Percentiles rank a stretch among this genome's conserved stretches.
Evolutionary conservation across 2,113 vertebrate genomes (phyloP).

Genomic region (Sphyrna mokarran): DNA sequence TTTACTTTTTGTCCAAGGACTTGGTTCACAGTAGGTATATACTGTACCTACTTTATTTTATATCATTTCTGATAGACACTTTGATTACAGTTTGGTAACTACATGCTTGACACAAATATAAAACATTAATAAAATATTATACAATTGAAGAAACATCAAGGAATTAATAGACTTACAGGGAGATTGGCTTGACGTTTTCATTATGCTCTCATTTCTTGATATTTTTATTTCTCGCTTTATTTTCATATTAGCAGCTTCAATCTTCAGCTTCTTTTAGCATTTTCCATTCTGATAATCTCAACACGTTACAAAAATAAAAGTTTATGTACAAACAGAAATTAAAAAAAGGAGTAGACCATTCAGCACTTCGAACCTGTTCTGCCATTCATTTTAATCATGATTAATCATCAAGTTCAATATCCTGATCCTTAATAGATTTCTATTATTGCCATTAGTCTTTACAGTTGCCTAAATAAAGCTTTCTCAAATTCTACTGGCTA

Average conservation of each 20-base stretch:
- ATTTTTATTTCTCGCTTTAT: neutral
- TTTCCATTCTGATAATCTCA: neutral
- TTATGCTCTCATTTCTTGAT: neutral
- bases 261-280: neutral
- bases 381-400: too few species aligned
- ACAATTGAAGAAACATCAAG: neutral
- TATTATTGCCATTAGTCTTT: too few species aligned
- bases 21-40: neutral
- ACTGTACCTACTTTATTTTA: neutral
- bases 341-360: too few species aligned
- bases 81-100: neutral
- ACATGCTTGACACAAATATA: neutral
- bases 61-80: neutral
- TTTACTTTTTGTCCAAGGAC: neutral
- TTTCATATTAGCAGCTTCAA: neutral
- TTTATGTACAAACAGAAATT: too few species aligned
- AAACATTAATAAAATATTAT: constrained; percentile 12
- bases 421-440: too few species aligned
- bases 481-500: too few species aligned
- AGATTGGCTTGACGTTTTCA: neutral
- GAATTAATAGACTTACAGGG: neutral
- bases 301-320: neutral
- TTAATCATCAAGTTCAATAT: too few species aligned
- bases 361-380: too few species aligned
- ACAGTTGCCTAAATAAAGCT: too few species aligned